These are phyloP conservation scores for Anableps anableps DNA, from an alignment of 2,797 vertebrate genomes.

Conservation along the genomic window DNA sequence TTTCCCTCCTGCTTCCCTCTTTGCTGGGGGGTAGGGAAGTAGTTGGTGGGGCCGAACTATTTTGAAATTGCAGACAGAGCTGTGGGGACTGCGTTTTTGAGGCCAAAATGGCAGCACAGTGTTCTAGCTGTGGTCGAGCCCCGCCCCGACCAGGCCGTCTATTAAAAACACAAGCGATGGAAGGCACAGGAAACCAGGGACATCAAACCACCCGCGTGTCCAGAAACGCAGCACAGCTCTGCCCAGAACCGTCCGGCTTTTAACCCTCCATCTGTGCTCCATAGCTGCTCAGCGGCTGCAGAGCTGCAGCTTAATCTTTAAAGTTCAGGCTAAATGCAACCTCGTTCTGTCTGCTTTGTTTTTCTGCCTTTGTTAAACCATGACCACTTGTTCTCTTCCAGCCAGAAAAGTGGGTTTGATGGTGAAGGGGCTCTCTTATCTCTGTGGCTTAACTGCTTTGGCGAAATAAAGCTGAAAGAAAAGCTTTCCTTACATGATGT, in stretches of 20 bases:
- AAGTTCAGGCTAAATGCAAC: constrained; percentile 31
- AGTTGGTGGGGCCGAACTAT: constrained; percentile 66
- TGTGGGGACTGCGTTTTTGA: constrained; percentile 72
- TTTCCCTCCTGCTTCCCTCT: constrained; percentile 51
- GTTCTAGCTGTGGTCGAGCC: constrained; percentile 82
- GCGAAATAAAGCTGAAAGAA: neutral
- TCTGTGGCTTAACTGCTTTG: constrained; percentile 20
- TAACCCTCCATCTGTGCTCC: constrained; percentile 46
- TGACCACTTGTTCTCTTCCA: constrained; percentile 16
- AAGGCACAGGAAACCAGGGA: constrained; percentile 77
- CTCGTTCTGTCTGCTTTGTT: constrained; percentile 44
- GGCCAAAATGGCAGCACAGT: constrained; percentile 77
- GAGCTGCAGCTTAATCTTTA: constrained; percentile 44
- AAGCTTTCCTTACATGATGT: neutral
- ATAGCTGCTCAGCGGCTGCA: constrained; percentile 51
- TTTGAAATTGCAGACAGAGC: constrained; percentile 74
- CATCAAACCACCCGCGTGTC: constrained; percentile 74
- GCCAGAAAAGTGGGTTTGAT: constrained; percentile 29
- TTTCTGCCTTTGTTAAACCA: constrained; percentile 41
- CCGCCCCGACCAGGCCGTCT: constrained; percentile 79
- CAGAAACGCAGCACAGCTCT: constrained; percentile 59
- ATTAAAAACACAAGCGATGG: constrained; percentile 82
- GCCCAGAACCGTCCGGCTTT: constrained; percentile 38
- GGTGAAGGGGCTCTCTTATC: constrained; percentile 19
- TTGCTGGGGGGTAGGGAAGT: constrained; percentile 59